Base-by-base conservation (phyloP, 2,113 vertebrate genomes). In the Oncorhynchus keta region DNA sequence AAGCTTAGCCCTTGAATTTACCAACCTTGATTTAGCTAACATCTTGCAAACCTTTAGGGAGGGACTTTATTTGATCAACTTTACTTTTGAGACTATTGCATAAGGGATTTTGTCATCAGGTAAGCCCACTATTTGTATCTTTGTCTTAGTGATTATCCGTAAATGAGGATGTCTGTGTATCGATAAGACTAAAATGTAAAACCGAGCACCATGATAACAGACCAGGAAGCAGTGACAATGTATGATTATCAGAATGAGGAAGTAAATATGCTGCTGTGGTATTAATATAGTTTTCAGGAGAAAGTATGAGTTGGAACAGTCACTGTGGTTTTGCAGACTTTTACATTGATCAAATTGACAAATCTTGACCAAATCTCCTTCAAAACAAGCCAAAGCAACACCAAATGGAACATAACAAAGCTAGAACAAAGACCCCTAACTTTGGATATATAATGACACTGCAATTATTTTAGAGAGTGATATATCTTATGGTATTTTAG, bases 251-350 rank as follows among this genome's bases (percentile, higher is more conserved):
- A 94, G 87, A 97, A 96, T 94, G 81, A 84, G 95, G 96, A 98
- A 97, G 90, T 90, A 92, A 55, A 55, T 16, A 55, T 89, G 3
- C 86, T 91, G 90, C 89, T 95, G 95, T 87, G 93, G 95, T 96
- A 95, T 95, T 94, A 94, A 95, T 93, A 90, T 93, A 97, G 94
- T 96, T 96, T 95, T 96, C 95, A 95, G 89, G 90, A 95, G 94
- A 95, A 96, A 3, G 2, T 45, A 45, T 45, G 39, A 93, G 92
- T 92, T 92, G 89, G 90, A 94, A 94, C 91, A 93, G 92, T 95
- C 86, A 92, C 83, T 94, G 95, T 89, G 93, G 93, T 93, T 92
- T 93, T 88, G 89, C 91, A 92, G 89, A 91, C 92, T 78, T 85
- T 35, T 22, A 8, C 20, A 18, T 24, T 70, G 1, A 49, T n/a